These are phyloP conservation scores for Molothrus aeneus DNA, from an alignment of 2,797 vertebrate genomes.

Conservation along the genomic window DNA sequence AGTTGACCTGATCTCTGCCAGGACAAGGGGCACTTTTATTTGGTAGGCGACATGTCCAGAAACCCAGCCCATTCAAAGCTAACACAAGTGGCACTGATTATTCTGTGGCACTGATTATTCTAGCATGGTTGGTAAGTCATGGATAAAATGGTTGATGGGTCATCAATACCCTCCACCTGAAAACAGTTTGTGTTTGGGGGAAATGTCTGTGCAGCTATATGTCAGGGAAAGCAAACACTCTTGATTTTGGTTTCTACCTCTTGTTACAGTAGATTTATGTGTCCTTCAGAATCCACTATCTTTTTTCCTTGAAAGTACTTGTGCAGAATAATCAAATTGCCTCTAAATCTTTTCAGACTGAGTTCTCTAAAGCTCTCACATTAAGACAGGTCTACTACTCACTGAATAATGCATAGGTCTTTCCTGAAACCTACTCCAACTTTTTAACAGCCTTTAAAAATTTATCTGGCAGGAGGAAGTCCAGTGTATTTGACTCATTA, in stretches of 20 bases:
- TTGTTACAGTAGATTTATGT: neutral
- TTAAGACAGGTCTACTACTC: neutral
- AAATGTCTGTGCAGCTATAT: neutral
- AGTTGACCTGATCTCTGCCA: neutral
- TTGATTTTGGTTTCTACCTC: neutral
- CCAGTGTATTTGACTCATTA: neutral
- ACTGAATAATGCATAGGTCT: neutral
- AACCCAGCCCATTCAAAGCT: neutral
- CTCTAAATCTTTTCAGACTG: neutral
- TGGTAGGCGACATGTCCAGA: neutral
- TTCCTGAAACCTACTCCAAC: neutral
- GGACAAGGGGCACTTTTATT: neutral
- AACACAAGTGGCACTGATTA: neutral
- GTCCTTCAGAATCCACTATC: neutral
- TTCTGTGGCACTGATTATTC: neutral
- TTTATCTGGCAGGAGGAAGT: neutral
- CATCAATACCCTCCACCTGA: neutral
- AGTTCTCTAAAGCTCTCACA: neutral
- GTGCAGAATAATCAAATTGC: slow-evolving; percentile 3
- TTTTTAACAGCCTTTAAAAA: neutral
- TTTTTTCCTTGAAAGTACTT: neutral
- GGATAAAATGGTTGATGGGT: neutral
- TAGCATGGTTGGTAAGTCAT: neutral
- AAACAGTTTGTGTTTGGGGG: rapidly evolving
- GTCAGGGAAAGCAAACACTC: neutral